These are phyloP conservation scores for Basileuterus tristriatus DNA, from an alignment of 2,797 vertebrate species.

Conservation along the genomic window DNA sequence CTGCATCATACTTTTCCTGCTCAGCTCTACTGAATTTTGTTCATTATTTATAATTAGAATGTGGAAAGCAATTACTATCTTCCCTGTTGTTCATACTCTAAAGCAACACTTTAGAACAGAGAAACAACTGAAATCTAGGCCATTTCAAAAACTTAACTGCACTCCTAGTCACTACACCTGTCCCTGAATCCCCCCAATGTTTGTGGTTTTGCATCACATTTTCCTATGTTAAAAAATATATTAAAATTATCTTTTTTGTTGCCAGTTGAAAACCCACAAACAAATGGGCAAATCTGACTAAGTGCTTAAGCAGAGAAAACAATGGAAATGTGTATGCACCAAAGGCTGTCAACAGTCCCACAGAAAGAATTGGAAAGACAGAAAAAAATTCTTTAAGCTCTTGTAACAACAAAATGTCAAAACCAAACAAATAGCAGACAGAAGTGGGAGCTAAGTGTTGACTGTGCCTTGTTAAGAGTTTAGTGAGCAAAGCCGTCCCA, in stretches of 20 bases:
- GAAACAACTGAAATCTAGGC: neutral
- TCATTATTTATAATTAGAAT: neutral
- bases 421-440: slow-evolving; percentile 40
- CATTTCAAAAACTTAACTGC: neutral
- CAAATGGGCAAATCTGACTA: slow-evolving; percentile 55
- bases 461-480: neutral
- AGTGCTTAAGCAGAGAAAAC: slow-evolving; percentile 52
- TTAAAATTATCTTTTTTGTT: neutral
- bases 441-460: slow-evolving; percentile 46
- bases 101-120: neutral
- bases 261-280: slow-evolving; percentile 35
- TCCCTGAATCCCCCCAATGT: neutral
- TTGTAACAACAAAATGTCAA: slow-evolving; percentile 53
- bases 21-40: neutral
- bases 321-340: slow-evolving; percentile 59
- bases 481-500: neutral
- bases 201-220: slow-evolving; percentile 52
- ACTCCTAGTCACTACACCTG: slow-evolving; percentile 5
- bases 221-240: neutral
- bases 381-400: slow-evolving; percentile 37
- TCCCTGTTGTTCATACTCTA: neutral
- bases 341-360: slow-evolving; percentile 22
- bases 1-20: neutral
- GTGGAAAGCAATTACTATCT: neutral
- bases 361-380: slow-evolving; percentile 35